Evolutionary conservation across 2,113 vertebrate species (phyloP).

Genomic region (Saguinus imperator): DNA sequence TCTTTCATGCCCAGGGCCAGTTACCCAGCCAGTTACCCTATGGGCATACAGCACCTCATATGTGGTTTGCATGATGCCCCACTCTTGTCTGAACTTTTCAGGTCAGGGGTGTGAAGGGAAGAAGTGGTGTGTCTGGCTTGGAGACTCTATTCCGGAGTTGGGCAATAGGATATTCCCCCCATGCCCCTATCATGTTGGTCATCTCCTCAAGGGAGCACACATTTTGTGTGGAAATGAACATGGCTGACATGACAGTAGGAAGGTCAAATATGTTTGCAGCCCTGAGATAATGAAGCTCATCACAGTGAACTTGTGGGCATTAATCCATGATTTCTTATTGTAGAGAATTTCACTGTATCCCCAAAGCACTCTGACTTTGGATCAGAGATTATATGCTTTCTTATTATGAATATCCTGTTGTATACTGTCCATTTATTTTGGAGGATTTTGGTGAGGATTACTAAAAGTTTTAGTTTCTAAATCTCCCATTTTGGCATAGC

Average conservation of each 20-base stretch:
- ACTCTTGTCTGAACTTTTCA: neutral
- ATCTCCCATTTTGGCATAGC: neutral
- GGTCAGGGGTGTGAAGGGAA: neutral
- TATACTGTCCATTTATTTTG: neutral
- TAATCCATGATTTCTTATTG: neutral
- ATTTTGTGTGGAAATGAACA: slow-evolving; percentile 2
- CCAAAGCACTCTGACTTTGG: neutral
- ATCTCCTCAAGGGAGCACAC: neutral
- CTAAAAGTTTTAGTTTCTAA: neutral
- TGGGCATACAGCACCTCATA: neutral
- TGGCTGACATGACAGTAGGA: slow-evolving; percentile 2
- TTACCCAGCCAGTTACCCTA: neutral
- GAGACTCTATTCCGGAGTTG: neutral
- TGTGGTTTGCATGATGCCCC: neutral
- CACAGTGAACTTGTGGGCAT: neutral
- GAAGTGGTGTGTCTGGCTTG: neutral
- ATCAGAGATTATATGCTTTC: neutral
- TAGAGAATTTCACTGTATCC: neutral
- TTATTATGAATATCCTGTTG: neutral
- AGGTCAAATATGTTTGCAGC: slow-evolving; percentile 18
- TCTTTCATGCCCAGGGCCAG: neutral
- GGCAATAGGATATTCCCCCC: neutral
- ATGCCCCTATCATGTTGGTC: neutral
- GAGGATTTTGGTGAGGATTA: slow-evolving; percentile 1
- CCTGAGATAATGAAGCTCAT: neutral